Base-by-base conservation (phyloP, 2,113 vertebrate genomes). In the Xiphias gladius region DNA sequence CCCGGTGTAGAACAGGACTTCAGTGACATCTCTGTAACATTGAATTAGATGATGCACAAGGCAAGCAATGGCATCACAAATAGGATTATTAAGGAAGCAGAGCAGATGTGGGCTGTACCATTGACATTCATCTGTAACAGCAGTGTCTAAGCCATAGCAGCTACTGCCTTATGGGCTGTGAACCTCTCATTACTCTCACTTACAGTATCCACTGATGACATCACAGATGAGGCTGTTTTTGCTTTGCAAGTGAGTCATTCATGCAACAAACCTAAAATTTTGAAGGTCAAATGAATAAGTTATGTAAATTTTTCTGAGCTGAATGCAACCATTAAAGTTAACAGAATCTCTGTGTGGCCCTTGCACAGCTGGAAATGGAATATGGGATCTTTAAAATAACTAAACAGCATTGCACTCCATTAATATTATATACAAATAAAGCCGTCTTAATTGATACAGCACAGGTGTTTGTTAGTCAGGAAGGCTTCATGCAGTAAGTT, bases 381-480 rank as follows among this genome's bases (percentile, higher is more conserved):
- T 86, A 81, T 90, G 89, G 80, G 71, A 84, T 86, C 57, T 91
- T 94, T 86, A 90, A 94, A 92, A 93, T 86, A 86, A 94, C 86
- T 63, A 79, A 74, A 89, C 78, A 82, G 79, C 89, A 82, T 89
- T 88, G 78, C 83, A 79, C 67, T 66, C 71, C 73, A 91, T 93
- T 94, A 91, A 90, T 81, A 92, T 84, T 32, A 83, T 68, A 85
- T 91, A 91, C 79, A 88, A 95, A 91, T 94, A 91, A 93, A 84
- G 69, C 55, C 32, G 69, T 87, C 68, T 64, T 94, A 95, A 96
- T 93, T 95, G 91, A 95, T 95, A 85, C 71, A 83, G 83, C 80
- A 83, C 94, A 96, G 94, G 93, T 96, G 94, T 82, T 78, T 94
- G 81, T 94, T 95, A 89, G 89, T 90, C 88, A 91, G 90, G 89